phyloP scores from a whole-genome alignment of 2,797 vertebrate genomes.

The Ptychobarbus kaznakovi region DNA sequence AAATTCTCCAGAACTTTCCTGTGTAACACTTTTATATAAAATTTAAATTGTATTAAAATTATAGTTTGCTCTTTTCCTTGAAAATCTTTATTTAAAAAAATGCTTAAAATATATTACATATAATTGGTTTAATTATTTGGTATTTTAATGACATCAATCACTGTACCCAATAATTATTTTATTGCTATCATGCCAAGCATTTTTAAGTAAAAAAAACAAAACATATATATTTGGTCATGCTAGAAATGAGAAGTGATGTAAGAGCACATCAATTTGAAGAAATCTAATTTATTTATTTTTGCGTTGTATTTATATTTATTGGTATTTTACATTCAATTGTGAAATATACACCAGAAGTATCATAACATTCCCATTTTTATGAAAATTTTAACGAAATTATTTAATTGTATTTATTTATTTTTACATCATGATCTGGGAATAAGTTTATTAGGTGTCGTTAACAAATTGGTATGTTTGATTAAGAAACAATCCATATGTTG shows the following conservation, averaged over 20 bases:
- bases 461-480: neutral
- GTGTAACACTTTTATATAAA: neutral
- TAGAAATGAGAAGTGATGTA: neutral
- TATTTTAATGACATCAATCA: neutral
- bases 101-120: no score
- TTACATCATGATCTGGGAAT: neutral
- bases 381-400: neutral
- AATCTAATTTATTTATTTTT: neutral
- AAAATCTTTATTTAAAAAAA: neutral
- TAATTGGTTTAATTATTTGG: no score
- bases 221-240: neutral
- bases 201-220: neutral
- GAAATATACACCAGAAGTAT: neutral
- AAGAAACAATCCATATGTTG: neutral
- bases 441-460: neutral
- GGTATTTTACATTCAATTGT: neutral
- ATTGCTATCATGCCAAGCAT: neutral
- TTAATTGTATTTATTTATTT: neutral
- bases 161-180: neutral
- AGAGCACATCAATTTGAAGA: neutral
- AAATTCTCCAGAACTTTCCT: neutral
- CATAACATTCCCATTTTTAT: neutral
- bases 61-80: neutral
- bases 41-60: neutral
- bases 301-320: neutral